Base-by-base conservation (phyloP, 1,140 invertebrate species). In the Drosophila sp. region DNA sequence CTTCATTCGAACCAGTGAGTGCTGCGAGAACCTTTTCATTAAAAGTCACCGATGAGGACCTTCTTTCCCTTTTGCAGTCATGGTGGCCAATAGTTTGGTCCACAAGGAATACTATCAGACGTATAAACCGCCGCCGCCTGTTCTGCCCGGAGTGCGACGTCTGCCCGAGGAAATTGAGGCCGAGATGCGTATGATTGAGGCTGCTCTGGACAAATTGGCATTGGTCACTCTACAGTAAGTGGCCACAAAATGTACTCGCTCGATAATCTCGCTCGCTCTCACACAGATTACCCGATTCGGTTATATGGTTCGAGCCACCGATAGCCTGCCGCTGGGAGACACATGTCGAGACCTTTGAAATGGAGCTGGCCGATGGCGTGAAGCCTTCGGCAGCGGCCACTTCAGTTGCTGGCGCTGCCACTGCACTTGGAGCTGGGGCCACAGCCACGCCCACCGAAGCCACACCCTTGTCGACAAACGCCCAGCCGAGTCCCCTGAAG, bases 291-390 rank as follows among this genome's bases (percentile, higher is more conserved):
- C 96, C 96, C 0, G 94, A 95, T 11, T 94, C 94, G 4, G 95
- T 97, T 5, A 94, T 97, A 64, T 97, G 96, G 96, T 95, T 97
- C 38, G 97, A 98, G 80, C 95, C 96, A 1, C 97, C 97, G 0
- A 93, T 95, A 8, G 94, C 96, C 3, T 96, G 96, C 11, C 94
- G 96, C 66, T 97, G 96, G 96, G 94, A 96, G 29, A 91, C 80
- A 4, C 61, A 81, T 35, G 69, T 82, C 8, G 91, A 92, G 65
- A 92, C 87, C 1, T 40, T 87, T 0, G 80, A 92, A 60, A 76
- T 80, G 35, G 80, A 92, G 27, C 65, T 91, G 6, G 80, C 81
- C 1, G 90, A 91, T 66, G 84, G 75, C 3, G 58, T 80, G 1
- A 86, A 86, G 25, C 79, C 80, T 6, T 50, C 25, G 55, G 58